phyloP scores from a whole-genome alignment of 2,113 vertebrate genomes.

The Clarias batrachus region DNA sequence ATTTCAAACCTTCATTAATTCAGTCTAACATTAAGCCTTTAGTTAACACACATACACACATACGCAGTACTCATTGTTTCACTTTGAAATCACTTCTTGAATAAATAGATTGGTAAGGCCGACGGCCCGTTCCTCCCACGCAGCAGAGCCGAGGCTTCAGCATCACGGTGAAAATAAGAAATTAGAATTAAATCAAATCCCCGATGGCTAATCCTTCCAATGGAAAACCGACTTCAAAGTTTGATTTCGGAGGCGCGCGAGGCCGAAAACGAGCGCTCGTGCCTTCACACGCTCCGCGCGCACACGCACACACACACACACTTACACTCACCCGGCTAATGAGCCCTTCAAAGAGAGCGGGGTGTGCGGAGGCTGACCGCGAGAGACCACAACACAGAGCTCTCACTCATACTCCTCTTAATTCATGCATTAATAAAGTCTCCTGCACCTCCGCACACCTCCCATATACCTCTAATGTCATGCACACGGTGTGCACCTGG shows the following conservation, averaged over 20 bases:
- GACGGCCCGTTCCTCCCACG: conserved; percentile 54
- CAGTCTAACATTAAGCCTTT: not conserved
- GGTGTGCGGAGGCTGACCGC: conserved; percentile 71
- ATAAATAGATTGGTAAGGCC: conserved; percentile 56
- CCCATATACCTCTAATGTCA: conserved; percentile 7
- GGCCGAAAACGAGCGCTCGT: conserved; percentile 68
- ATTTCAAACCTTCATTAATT: not conserved
- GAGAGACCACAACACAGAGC: conserved; percentile 59
- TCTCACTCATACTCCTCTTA: conserved; percentile 4
- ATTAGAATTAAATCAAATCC: conserved; percentile 73
- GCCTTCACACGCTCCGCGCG: conserved; percentile 69
- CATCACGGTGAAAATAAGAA: conserved; percentile 55
- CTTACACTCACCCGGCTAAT: conserved; percentile 75
- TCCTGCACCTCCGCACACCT: conserved; percentile 34
- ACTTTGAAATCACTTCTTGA: conserved; percentile 56
- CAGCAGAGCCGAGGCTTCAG: conserved; percentile 63
- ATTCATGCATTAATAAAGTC: conserved; percentile 39
- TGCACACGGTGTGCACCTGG: not conserved
- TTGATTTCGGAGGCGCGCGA: conserved; percentile 74
- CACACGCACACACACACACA: conserved; percentile 77
- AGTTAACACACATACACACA: not conserved
- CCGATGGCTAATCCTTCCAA: conserved; percentile 75
- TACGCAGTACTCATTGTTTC: conserved; percentile 53
- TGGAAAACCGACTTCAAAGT: conserved; percentile 78
- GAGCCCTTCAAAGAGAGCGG: conserved; percentile 76